Base-by-base conservation (phyloP, 2,113 vertebrate species). In the Poeciliopsis occidentalis region DNA sequence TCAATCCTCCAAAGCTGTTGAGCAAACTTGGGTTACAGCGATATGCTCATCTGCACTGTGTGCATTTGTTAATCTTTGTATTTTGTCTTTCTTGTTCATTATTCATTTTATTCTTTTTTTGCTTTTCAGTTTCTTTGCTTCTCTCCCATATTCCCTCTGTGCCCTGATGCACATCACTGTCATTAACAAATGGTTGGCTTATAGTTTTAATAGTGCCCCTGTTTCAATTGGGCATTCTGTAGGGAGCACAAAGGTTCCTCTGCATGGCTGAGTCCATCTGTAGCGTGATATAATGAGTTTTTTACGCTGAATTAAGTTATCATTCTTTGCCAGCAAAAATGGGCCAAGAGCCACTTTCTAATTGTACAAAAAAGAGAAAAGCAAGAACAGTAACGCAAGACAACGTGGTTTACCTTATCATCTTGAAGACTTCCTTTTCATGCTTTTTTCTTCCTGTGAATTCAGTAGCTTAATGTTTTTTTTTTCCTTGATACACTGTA, bases 271-370 rank as follows among this genome's bases (percentile, higher is more conserved):
- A 85, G 80, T 91, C 95, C 95, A 95, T 95, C 95, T 96, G 95
- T 95, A 93, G 90, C 76, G 88, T 86, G 73, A 92, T 94, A 94
- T 95, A 95, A 95, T 95, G 94, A 95, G 94, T 95, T 88, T 93
- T 96, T 92, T 94, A 96, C 85, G 89, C 92, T 86, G 89, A 94
- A 95, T 96, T 95, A 95, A 94, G 92, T 95, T 94, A 95, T 94
- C 94, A 95, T 93, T 90, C 85, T 92, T 90, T 64, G 91, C 73
- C 93, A 94, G 92, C 87, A 60, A 83, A 88, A 47, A 86, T 82
- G 44, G 92, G 88, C 94, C 90, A 93, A 89, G 90, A 93, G 93
- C 93, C 90, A 68, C 85, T 90, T 90, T 92, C 91, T 95, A 94
- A 95, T 94, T 95, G 93, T 91, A 85, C 76, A 78, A 60, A 74